A percentile compares a stretch with the other conserved stretches of the same genome.
phyloP scores from a whole-genome alignment of 2,797 vertebrate genomes.

The Pseudopleuronectes americanus region DNA sequence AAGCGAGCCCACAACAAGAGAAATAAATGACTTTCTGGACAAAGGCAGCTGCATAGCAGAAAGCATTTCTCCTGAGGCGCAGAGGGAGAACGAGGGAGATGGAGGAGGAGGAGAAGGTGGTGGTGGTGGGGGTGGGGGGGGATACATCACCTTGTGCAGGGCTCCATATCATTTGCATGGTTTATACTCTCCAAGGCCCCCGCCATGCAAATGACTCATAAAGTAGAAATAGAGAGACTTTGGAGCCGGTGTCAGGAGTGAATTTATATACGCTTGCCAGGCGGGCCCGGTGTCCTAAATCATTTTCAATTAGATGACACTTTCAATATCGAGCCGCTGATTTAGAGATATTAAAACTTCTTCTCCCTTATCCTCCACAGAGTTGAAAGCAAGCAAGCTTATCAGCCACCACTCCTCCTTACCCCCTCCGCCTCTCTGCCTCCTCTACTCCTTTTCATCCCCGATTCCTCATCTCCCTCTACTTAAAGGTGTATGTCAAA shows the following conservation, averaged over 20 bases:
- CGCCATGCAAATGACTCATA: constrained; percentile 86
- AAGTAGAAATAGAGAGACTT: constrained; percentile 85
- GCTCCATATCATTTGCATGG: constrained; percentile 85
- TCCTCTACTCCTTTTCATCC: constrained; percentile 52
- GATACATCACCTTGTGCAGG: constrained; percentile 80
- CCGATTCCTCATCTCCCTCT: constrained; percentile 64
- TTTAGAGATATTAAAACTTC: constrained; percentile 88
- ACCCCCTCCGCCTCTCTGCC: constrained; percentile 30
- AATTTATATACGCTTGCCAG: constrained; percentile 84
- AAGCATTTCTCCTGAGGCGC: constrained; percentile 82
- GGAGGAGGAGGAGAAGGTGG: constrained; percentile 50
- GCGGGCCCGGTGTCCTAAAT: constrained; percentile 80
- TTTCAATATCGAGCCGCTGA: constrained; percentile 85
- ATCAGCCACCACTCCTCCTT: constrained; percentile 57
- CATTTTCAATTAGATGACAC: constrained; percentile 89
- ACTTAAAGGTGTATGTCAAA: constrained; percentile 70
- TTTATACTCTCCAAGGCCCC: constrained; percentile 84
- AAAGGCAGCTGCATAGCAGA: constrained; percentile 79
- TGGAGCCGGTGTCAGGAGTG: constrained; percentile 82
- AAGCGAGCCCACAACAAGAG: constrained; percentile 75
- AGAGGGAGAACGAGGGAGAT: constrained; percentile 66
- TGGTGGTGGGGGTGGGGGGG: constrained; percentile 42
- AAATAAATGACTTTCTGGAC: constrained; percentile 84
- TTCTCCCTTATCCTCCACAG: constrained; percentile 72
- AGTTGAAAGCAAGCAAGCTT: constrained; percentile 80